Base-by-base conservation (phyloP, 2,888 invertebrate species). In the Brachynemurus nebulosus region DNA sequence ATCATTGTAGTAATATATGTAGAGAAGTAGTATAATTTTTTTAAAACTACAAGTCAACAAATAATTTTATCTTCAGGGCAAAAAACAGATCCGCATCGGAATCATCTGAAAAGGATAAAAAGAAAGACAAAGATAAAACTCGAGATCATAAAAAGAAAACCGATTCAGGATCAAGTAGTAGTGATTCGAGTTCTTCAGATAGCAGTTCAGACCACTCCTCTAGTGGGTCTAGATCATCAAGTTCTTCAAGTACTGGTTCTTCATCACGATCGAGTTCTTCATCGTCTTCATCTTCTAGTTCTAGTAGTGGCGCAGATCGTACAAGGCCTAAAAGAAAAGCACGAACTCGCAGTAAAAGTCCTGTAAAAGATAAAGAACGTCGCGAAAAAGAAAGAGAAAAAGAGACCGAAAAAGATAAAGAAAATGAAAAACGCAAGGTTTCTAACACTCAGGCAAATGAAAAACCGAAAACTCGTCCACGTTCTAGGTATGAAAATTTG, bases 131-230 rank as follows among this genome's bases (percentile, higher is more conserved):
- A 52, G 71, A 71, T 42, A 71, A 77, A 55, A 67, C 65, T 3
- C 63, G 67, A 37, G 73, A 72, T 14, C 72, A 70, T 54, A 81
- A 81, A 59, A 80, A 79, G 59, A 76, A 77, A 50, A 74, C 73
- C 47, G 76, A 74, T 46, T 83, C 83, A 17, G 84, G 80, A 30
- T 82, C 84, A 1, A 84, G 85, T 48, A 84, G 84, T 56, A 85
- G 85, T 59, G 84, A 83, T 44, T 81, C 80, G 55, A 85, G 83
- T 63, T 84, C 86, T 16, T 86, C 86, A 7, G 84, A 80, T 46
- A 85, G 84, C 59, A 85, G 84, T 56, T 85, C 44, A 7, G 44
- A 44, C 4, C 44, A 44, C 38, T 44, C 86, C 11, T 88, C 90
- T 0, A 78, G 81, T 47, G 82, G 80, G 11, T 86, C 86, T 0